These are phyloP conservation scores for Eulacestoma nigropectus DNA, from an alignment of 2,113 vertebrate genomes.

Conservation along the genomic window DNA sequence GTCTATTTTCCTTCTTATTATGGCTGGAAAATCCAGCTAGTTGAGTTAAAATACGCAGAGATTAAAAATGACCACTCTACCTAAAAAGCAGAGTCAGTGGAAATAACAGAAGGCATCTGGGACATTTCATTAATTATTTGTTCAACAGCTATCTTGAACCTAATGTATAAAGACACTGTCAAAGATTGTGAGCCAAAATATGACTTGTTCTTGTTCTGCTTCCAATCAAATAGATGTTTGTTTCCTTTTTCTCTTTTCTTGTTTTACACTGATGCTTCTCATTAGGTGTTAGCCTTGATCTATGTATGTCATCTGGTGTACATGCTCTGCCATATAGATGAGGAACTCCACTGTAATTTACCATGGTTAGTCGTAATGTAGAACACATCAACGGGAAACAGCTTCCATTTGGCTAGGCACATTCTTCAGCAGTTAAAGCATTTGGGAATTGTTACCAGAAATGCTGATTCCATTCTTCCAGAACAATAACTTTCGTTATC, in stretches of 20 bases:
- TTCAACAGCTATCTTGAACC: not conserved
- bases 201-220: not conserved
- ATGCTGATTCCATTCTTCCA: not conserved
- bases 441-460: constrained; percentile 4
- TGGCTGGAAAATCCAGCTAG: not conserved
- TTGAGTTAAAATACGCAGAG: not conserved
- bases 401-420: constrained; percentile 9
- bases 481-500: not conserved
- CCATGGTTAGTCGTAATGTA: not conserved
- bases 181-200: not conserved
- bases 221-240: not conserved
- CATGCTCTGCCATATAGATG: not conserved
- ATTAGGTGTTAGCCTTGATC: constrained; percentile 5
- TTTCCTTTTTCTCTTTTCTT: not conserved
- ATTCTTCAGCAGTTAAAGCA: not conserved
- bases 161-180: not conserved
- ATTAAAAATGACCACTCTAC: not conserved
- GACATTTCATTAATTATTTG: not conserved
- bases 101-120: not conserved
- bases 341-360: not conserved
- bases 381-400: not conserved
- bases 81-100: not conserved
- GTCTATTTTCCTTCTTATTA: not conserved
- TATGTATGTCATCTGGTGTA: not conserved
- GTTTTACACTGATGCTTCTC: not conserved